phyloP scores from a whole-genome alignment of 2,888 invertebrate genomes.

The Cacoxenus indagator region DNA sequence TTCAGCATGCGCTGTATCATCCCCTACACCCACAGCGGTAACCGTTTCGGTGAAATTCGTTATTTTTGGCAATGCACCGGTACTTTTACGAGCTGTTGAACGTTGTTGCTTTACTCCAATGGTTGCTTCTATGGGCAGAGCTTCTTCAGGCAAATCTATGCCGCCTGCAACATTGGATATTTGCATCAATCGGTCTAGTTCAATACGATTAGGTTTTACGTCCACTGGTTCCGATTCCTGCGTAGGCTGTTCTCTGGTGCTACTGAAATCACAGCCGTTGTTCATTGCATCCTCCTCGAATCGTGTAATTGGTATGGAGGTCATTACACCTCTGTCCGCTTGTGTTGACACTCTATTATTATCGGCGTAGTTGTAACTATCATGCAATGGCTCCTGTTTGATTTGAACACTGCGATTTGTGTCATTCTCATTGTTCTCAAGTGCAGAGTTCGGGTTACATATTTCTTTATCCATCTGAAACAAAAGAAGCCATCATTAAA shows the following conservation, averaged over 20 bases:
- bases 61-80: conserved; percentile 31
- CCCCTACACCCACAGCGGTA: too few relatives aligned
- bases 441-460: conserved; percentile 7
- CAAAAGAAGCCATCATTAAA: too few relatives aligned
- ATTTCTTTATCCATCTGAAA: background rate
- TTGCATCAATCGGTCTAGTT: conserved; percentile 61
- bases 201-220: conserved; percentile 63
- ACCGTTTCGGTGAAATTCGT: background rate
- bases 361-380: conserved; percentile 27
- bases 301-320: conserved; percentile 59
- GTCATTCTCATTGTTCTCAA: background rate
- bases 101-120: conserved; percentile 32
- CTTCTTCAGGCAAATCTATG: conserved; percentile 50
- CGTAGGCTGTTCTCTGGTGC: background rate
- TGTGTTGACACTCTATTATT: too few relatives aligned
- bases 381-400: conserved; percentile 56
- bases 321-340: too few relatives aligned
- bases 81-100: conserved; percentile 44
- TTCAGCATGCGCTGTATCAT: too few relatives aligned
- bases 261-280: background rate
- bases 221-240: conserved; percentile 42
- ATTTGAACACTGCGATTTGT: conserved; percentile 41
- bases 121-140: conserved; percentile 33
- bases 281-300: conserved; percentile 47
- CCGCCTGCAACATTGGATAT: conserved; percentile 63